These are phyloP conservation scores for Nematostella vectensis DNA, from an alignment of 92 coral and sea anemone species.

Conservation along the genomic window DNA sequence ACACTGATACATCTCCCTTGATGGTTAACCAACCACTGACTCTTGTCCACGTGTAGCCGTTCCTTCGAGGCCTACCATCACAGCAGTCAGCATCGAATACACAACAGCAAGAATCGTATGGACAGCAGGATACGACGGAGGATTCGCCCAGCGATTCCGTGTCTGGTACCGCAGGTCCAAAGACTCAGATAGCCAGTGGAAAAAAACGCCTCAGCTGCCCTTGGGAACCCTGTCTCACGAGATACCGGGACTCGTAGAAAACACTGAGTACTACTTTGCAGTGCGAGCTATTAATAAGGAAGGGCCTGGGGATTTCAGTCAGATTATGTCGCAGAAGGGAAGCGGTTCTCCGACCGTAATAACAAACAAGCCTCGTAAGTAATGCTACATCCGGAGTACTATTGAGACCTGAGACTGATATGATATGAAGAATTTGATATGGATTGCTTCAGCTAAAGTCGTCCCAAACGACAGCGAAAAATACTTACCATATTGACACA, in stretches of 20 bases:
- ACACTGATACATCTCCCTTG: no score
- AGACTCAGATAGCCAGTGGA: conserved; percentile 72
- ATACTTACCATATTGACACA: no score
- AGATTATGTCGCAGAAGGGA: conserved; percentile 6
- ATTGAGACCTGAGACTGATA: neutral
- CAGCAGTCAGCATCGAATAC: conserved; percentile 25
- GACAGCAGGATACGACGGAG: conserved; percentile 95
- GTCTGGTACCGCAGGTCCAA: conserved; percentile 73
- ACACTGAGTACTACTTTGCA: conserved; percentile 48
- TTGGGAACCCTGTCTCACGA: conserved; percentile 57
- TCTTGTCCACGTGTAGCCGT: conserved; percentile 81
- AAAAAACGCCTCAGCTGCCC: conserved; percentile 27
- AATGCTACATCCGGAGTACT: neutral
- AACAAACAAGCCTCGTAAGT: neutral
- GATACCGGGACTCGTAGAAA: conserved; percentile 33
- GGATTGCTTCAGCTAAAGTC: no score
- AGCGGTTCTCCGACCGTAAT: neutral
- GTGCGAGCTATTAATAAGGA: conserved; percentile 74
- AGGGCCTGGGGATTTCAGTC: conserved; percentile 82
- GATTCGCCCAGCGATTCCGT: conserved; percentile 65
- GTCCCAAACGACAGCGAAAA: no score
- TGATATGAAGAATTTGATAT: no score
- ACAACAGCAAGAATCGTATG: conserved; percentile 54
- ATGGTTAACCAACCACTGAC: no score
- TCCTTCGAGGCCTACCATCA: conserved; percentile 76